Evolutionary conservation across 1,140 invertebrate species (phyloP), one percentile per base, ranked within the genome.

Genomic region (Glomeris maerens): DNA sequence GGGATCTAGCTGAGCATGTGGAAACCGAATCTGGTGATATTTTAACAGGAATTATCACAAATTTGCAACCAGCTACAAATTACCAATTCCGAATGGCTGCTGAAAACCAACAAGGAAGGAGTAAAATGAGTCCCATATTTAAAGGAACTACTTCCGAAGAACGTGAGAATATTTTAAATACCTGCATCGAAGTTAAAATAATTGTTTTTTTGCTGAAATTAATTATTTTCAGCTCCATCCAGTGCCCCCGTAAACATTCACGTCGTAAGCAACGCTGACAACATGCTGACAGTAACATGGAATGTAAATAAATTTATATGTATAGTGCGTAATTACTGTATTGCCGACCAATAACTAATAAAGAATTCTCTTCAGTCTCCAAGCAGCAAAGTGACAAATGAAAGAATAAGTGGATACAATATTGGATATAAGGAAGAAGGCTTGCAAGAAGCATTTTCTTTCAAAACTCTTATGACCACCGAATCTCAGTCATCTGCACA

Each of bases 61-160:
- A 85, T 63, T 70, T 97, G 0, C 77, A 83, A 60, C 91, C 93
- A 14, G 87, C 91, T 1, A 91, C 84, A 0, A 84, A 85, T 2
- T 97, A 96, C 63, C 84, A 93, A 59, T 77, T 95, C 49, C 74
- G 91, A 47, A 86, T 96, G 54, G 81, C 93, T 5, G 93, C 90
- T 53, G 86, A 92, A 69, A 97, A 97, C 64, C 84, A 89, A 66
- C 82, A 96, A 53, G 92, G 93, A 20, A 77, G 79, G 1, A 90
- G 89, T 2, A 81, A 89, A 60, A 86, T 91, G 0, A 94, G 90
- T 1, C 84, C 90, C 57, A 84, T 83, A 7, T 83, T 96, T 0
- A 88, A 84, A 0, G 91, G 94, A 53, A 88, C 89, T 42, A 95
- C 91, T 27, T 84, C 88, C 23, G 92, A 96, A 71, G 91, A 96